Percentiles rank a stretch among this genome's conserved stretches.
Conservation (phyloP, 2,888 invertebrate species). For the Conistra vaccinii region DNA sequence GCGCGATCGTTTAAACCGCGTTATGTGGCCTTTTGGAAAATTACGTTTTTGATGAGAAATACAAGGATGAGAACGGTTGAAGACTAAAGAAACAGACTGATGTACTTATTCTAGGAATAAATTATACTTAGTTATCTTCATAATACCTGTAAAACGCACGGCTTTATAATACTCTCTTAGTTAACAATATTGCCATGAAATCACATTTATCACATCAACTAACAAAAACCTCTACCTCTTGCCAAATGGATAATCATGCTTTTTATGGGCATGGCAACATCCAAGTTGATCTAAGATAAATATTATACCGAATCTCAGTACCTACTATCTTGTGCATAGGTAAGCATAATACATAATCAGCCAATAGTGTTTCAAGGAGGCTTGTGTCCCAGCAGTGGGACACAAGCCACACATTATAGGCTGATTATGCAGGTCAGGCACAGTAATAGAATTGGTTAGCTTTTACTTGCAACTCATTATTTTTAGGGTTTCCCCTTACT, state of each 20-base stretch:
- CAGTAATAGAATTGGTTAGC: too few relatives aligned
- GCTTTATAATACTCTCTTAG: background rate
- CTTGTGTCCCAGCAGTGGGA: too few relatives aligned
- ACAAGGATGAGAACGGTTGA: background rate
- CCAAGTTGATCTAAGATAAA: background rate
- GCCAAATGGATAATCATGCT: background rate
- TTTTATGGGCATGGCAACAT: background rate
- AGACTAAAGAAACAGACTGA: background rate
- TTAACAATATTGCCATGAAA: background rate
- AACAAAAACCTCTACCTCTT: background rate
- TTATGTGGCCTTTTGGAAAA: slow-evolving; percentile 46
- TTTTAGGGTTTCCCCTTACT: too few relatives aligned
- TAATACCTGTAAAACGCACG: background rate
- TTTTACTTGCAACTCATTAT: too few relatives aligned
- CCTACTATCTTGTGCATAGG: too few relatives aligned
- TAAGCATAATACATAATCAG: too few relatives aligned
- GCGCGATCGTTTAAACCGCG: background rate
- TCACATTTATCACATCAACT: background rate
- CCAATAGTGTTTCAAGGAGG: too few relatives aligned
- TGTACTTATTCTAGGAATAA: background rate
- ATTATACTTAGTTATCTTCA: background rate
- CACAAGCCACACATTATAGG: too few relatives aligned
- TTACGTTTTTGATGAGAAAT: slow-evolving; percentile 28
- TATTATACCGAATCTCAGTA: background rate
- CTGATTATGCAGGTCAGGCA: too few relatives aligned